Conservation (phyloP, 1,140 invertebrate species). For the Panonychus citri region DNA sequence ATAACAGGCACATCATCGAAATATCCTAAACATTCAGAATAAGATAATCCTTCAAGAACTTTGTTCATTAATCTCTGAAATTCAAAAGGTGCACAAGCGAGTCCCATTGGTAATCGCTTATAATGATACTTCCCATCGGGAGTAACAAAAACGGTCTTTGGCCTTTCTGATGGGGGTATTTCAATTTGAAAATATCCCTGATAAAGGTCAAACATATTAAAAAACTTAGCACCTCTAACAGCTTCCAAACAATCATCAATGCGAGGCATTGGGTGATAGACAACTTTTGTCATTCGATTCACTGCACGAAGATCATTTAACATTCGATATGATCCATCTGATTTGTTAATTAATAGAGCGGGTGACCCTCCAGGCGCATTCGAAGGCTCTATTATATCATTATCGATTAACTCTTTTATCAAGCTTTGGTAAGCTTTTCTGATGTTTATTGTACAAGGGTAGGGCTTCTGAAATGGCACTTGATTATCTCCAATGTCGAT, state of each 20-base stretch:
- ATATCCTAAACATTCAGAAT: background rate
- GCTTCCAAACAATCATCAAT: constrained; percentile 16
- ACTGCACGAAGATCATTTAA: constrained; percentile 27
- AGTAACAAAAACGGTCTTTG: constrained; percentile 22
- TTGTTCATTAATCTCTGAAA: constrained; percentile 9
- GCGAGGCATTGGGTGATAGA: constrained; percentile 28
- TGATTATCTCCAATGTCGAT: too few species aligned
- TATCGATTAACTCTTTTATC: too few species aligned
- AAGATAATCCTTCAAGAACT: background rate
- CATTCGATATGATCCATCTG: constrained; percentile 23
- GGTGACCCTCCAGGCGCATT: constrained; percentile 9
- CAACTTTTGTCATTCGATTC: constrained; percentile 21
- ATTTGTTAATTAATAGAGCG: constrained; percentile 22
- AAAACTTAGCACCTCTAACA: background rate
- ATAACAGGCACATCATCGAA: constrained; percentile 10
- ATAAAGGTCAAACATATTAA: constrained; percentile 21
- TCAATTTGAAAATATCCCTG: constrained; percentile 25
- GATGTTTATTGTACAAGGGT: too few species aligned
- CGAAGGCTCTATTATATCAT: too few species aligned
- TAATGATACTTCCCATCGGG: constrained; percentile 12
- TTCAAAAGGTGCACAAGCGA: constrained; percentile 12
- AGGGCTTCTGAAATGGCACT: too few species aligned
- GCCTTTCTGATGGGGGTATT: constrained; percentile 1
- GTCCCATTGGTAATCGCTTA: constrained; percentile 14
- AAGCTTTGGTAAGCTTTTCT: too few species aligned